These are phyloP conservation scores for Nannobrachium achirus DNA, from an alignment of 2,113 vertebrate species.

Conservation along the genomic window DNA sequence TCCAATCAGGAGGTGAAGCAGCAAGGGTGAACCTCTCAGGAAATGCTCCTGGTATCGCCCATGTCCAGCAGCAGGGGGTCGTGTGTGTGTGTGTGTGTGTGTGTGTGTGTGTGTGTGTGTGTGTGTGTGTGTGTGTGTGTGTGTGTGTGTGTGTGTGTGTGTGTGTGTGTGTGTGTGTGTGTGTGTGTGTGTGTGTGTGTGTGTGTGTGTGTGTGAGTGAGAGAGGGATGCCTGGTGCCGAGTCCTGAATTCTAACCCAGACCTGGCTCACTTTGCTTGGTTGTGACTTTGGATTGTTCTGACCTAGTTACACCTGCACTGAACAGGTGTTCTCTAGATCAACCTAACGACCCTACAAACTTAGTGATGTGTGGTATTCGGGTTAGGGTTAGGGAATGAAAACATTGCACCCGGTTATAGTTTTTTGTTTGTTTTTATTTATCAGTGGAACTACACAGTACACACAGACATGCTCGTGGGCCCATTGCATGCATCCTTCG, in stretches of 20 bases:
- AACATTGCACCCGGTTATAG: slow-evolving; percentile 15
- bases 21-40: slow-evolving; percentile 44
- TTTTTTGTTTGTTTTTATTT: slow-evolving; percentile 33
- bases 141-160: no score
- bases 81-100: not conserved
- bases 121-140: no score
- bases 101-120: not conserved
- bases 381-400: not conserved
- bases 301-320: slow-evolving; percentile 58
- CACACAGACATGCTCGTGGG: no score
- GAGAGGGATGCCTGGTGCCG: slow-evolving; percentile 41
- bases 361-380: slow-evolving; percentile 8
- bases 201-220: no score
- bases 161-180: no score
- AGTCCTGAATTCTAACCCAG: slow-evolving; percentile 51
- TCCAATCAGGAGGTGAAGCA: slow-evolving; percentile 75
- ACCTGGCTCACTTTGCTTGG: slow-evolving; percentile 44
- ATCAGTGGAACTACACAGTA: slow-evolving; percentile 10
- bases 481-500: not conserved
- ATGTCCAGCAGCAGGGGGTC: slow-evolving; percentile 69
- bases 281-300: slow-evolving; percentile 65
- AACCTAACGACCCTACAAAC: slow-evolving; percentile 9
- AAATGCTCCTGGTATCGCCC: slow-evolving; percentile 61
- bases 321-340: slow-evolving; percentile 53
- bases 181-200: no score